Base-by-base conservation (phyloP, 1,140 invertebrate species). In the Whitmania pigra region DNA sequence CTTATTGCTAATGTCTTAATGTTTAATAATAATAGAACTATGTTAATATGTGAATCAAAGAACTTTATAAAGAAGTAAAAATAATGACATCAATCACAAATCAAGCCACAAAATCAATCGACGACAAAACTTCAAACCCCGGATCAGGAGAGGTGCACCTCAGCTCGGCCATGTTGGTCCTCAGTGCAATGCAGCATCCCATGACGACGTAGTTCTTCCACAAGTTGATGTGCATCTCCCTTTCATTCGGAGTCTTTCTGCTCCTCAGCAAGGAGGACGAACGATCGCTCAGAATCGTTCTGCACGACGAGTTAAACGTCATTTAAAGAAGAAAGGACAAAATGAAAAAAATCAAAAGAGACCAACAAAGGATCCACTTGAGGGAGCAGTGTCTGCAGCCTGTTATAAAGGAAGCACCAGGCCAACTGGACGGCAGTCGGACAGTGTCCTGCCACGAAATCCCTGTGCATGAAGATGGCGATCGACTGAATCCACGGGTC, bases 201-300 rank as follows among this genome's bases (percentile, higher is more conserved):
- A 95, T 90, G 17, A 92, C 91, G 69, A 94, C 87, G 82, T 97
- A 97, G 84, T 96, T 96, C 78, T 93, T 90, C 94, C 94, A 98
- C 0, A 96, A 86, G 79, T 90, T 88, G 84, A 97, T 88, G 80
- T 96, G 94, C 57, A 91, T 86, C 80, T 97, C 93, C 76, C 92
- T 84, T 82, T 95, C 92, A 75, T 90, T 93, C 54, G 89, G 87
- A 40, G 90, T 91, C 79, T 93, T 95, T 81, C 89, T 86, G 90
- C 85, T 79, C 88, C 82, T 77, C 76, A 78, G 78, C 43, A 99
- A 83, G 13, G 98, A 84, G 0, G 94, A 97, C 2, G 94, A 93
- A 77, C 94, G 87, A 79, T 95, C 97, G 79, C 98, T 95, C 82
- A 90, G 96, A 15, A 94, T 90, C n/a, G 93, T 92, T 36, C 92